Evolutionary conservation across 2,113 vertebrate genomes (phyloP).

Genomic region (Psammodynastes pulverulentus): DNA sequence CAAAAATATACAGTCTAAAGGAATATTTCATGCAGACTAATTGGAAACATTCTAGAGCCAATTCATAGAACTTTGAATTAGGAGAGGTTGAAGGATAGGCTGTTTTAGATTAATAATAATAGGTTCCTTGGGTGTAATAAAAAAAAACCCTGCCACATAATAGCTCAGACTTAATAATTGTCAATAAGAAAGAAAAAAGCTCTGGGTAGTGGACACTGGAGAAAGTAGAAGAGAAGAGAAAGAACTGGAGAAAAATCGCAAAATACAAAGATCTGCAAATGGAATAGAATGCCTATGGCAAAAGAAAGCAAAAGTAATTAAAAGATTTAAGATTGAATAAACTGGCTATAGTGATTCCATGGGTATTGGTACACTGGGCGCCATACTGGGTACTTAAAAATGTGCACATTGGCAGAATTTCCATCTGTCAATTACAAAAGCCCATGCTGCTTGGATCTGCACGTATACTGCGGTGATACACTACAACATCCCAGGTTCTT

Average conservation of each 20-base stretch:
- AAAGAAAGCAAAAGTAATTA: neutral
- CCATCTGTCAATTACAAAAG: neutral
- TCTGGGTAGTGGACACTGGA: neutral
- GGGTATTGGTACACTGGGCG: neutral
- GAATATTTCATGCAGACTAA: neutral
- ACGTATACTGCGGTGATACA: neutral
- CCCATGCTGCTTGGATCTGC: neutral
- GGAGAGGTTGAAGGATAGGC: too few relatives aligned
- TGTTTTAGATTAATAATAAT: neutral
- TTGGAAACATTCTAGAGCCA: neutral
- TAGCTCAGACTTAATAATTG: neutral
- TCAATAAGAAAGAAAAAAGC: neutral
- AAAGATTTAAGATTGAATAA: neutral
- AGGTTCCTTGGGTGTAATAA: neutral
- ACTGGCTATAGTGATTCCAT: neutral
- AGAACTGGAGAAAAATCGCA: neutral
- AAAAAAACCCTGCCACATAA: neutral
- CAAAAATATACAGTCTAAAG: neutral
- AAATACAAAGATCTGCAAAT: neutral
- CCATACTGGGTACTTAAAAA: neutral
- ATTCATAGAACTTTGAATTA: neutral
- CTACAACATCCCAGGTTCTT: neutral
- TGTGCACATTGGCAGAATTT: neutral
- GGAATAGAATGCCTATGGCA: neutral
- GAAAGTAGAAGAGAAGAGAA: neutral